Percentiles rank a stretch among this genome's conserved stretches.
phyloP scores from a whole-genome alignment of 2,797 vertebrate species.

The Anguilla marmorata region DNA sequence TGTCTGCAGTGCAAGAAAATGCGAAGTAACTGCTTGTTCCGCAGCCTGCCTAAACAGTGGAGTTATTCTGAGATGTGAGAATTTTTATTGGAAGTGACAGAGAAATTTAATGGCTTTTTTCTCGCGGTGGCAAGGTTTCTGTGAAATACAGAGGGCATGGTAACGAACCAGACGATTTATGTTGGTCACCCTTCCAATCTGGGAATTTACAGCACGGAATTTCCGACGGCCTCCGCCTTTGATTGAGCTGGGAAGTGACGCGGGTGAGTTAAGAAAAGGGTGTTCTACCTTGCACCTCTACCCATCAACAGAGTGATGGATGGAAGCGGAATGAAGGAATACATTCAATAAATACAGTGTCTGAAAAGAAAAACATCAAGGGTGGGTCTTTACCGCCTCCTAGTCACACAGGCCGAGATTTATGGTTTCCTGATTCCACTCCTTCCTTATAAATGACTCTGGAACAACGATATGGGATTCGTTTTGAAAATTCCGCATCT shows the following conservation, averaged over 20 bases:
- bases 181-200: not conserved
- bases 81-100: conserved; percentile 27
- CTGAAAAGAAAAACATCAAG: not conserved
- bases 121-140: not conserved
- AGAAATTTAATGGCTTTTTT: conserved; percentile 20
- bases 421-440: not conserved
- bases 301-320: not conserved
- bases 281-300: not conserved
- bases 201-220: conserved; percentile 8
- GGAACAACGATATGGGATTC: conserved; percentile 21
- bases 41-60: not conserved
- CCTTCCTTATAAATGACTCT: not conserved
- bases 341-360: not conserved
- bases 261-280: not conserved
- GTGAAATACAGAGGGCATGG: conserved; percentile 2
- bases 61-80: not conserved
- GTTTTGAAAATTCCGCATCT: not conserved
- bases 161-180: conserved; percentile 7
- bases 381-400: not conserved
- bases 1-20: not conserved
- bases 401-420: not conserved
- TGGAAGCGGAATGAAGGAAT: not conserved
- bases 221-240: not conserved
- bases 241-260: not conserved
- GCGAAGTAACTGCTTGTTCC: not conserved